Evolutionary conservation across 2,113 vertebrate genomes (phyloP), one percentile per base, ranked within the genome.

Genomic region (Lampris megalopsis): DNA sequence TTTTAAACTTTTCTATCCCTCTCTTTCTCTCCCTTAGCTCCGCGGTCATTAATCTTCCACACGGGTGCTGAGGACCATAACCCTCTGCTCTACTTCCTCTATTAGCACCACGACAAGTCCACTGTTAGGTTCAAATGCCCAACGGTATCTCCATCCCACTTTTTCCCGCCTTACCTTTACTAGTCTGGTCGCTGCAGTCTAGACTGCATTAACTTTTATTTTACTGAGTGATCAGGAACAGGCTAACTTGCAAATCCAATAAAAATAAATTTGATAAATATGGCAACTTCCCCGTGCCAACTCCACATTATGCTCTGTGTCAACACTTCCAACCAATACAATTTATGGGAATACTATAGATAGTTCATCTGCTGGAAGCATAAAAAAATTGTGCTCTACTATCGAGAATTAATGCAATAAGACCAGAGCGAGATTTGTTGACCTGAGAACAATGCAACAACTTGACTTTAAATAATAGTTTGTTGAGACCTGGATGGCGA

Each of bases 41-140:
- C 60, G 71, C 53, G 79, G 88, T 92, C 91, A 92, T 93, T 91
- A 91, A 93, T 94, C 91, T 92, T 92, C 83, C 81, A 85, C 80
- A 80, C 84, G 85, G 87, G 86, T 87, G 89, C 86, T 88, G 84
- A 92, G 73, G 89, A 91, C 90, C 82, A 75, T 92, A 91, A 92
- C 93, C 92, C 84, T 88, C 80, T 82, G 87, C 85, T 89, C 90
- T 84, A 88, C 87, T 90, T 90, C 85, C 79, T 91, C 91, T 77
- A 89, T 91, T 89, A 91, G 89, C 82, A 77, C 84, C 80, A 85
- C 87, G 89, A 89, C 90, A 90, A 91, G 86, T 90, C 85, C 75
- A 79, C 82, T 75, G 86, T 79, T 84, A 86, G 84, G 84, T 89
- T 89, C 91, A 89, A 82, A 86, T 69, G 83, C 70, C 66, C 63